A percentile compares a stretch with the other conserved stretches of the same genome.
These are phyloP conservation scores for Monoplex corrugatus DNA, from an alignment of 2,888 invertebrate species.

Conservation along the genomic window DNA sequence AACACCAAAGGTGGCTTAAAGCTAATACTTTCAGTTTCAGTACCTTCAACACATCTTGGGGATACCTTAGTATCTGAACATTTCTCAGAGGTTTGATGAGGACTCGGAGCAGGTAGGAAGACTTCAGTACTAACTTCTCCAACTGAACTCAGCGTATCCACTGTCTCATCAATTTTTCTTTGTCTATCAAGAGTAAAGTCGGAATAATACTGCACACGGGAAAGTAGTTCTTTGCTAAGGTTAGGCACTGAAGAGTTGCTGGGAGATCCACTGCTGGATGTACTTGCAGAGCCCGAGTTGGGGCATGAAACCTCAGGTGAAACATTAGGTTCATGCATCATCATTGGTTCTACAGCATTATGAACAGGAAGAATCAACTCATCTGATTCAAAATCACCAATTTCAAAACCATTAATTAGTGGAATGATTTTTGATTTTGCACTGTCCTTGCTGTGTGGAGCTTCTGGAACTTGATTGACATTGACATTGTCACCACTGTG, in stretches of 20 bases:
- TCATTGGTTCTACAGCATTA: too few species aligned
- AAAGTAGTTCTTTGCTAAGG: constrained; percentile 69
- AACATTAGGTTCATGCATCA: not conserved
- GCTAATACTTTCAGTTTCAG: constrained; percentile 5
- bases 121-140: constrained; percentile 14
- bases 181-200: constrained; percentile 75
- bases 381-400: not conserved
- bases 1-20: not conserved
- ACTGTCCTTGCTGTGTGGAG: not conserved
- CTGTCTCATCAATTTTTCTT: constrained; percentile 67
- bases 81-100: not conserved
- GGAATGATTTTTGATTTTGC: constrained; percentile 28
- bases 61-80: not conserved
- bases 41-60: constrained; percentile 53
- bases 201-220: constrained; percentile 73
- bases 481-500: not conserved
- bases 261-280: constrained; percentile 14
- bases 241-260: constrained; percentile 26
- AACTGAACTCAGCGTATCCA: not conserved
- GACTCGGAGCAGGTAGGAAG: constrained; percentile 18
- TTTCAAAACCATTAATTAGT: not conserved
- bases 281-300: not conserved
- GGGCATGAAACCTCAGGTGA: not conserved
- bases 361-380: too few species aligned
- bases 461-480: not conserved